Evolutionary conservation across 2,888 invertebrate species (phyloP).

Genomic region (Papilio demoleus): DNA sequence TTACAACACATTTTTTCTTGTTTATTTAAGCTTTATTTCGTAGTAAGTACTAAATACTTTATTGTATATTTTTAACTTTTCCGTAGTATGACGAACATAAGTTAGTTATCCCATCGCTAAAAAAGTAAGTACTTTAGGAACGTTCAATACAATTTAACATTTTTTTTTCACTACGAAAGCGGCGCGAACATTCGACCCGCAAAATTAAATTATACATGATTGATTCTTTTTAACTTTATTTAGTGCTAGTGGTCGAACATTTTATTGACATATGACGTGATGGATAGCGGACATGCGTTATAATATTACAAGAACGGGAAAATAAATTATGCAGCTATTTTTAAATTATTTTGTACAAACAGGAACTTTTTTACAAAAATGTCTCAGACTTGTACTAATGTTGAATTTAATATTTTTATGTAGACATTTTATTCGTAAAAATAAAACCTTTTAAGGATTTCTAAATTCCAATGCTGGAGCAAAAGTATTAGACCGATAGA

Average conservation of each 20-base stretch:
- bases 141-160: not conserved
- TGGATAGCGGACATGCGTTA: slow-evolving; percentile 64
- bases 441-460: slow-evolving; percentile 14
- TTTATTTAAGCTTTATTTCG: too few species aligned
- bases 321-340: not conserved
- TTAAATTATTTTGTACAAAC: slow-evolving; percentile 3
- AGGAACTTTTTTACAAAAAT: not conserved
- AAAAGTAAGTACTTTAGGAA: not conserved
- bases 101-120: not conserved
- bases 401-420: not conserved
- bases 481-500: slow-evolving; percentile 25
- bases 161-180: not conserved
- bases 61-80: too few species aligned
- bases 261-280: slow-evolving; percentile 68
- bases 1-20: too few species aligned
- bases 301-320: not conserved
- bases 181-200: slow-evolving; percentile 16
- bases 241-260: slow-evolving; percentile 14
- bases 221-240: slow-evolving; percentile 35
- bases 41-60: too few species aligned
- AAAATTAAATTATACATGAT: slow-evolving; percentile 36
- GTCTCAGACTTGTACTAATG: not conserved
- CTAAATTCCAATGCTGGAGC: not conserved
- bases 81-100: not conserved
- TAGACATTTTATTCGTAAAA: not conserved